Evolutionary conservation across 2,888 invertebrate species (phyloP).

Genomic region (Hartigia nigra): DNA sequence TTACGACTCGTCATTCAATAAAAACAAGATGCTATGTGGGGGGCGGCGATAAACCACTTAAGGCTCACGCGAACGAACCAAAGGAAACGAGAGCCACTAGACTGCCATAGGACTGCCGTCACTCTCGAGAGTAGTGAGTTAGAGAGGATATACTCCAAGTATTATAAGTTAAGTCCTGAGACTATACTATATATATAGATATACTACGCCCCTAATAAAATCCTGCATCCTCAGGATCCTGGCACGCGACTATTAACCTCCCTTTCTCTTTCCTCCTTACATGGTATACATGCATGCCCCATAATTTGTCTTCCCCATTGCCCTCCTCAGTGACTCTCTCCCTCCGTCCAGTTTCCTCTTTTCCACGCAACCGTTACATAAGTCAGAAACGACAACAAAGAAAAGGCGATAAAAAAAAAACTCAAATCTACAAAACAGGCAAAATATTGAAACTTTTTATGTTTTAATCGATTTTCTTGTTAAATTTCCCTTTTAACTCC

Average conservation of each 20-base stretch:
- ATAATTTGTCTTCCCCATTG: not conserved
- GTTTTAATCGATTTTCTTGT: too few relatives aligned
- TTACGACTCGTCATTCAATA: conserved; percentile 61
- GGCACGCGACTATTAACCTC: conserved; percentile 4
- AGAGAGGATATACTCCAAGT: too few relatives aligned
- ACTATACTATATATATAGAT: too few relatives aligned
- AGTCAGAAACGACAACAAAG: too few relatives aligned
- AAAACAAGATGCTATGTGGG: conserved; percentile 47
- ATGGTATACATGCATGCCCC: not conserved
- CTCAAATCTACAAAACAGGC: too few relatives aligned
- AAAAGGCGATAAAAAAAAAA: too few relatives aligned
- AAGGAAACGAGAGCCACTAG: conserved; percentile 18
- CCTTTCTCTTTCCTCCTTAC: conserved; percentile 5
- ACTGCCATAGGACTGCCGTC: not conserved
- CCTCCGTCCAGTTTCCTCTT: not conserved
- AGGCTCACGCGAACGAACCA: conserved; percentile 45
- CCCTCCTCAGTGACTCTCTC: too few relatives aligned
- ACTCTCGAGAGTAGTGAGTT: too few relatives aligned
- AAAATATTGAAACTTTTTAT: too few relatives aligned
- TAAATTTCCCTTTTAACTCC: too few relatives aligned
- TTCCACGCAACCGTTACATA: conserved; percentile 5
- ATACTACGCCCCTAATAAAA: too few relatives aligned
- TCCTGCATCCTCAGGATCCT: not conserved
- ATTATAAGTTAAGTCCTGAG: too few relatives aligned
- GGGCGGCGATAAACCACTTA: conserved; percentile 62